A percentile compares a stretch with the other conserved stretches of the same genome.
phyloP scores from a whole-genome alignment of 2,113 vertebrate genomes.

The Pseudonaja textilis region DNA sequence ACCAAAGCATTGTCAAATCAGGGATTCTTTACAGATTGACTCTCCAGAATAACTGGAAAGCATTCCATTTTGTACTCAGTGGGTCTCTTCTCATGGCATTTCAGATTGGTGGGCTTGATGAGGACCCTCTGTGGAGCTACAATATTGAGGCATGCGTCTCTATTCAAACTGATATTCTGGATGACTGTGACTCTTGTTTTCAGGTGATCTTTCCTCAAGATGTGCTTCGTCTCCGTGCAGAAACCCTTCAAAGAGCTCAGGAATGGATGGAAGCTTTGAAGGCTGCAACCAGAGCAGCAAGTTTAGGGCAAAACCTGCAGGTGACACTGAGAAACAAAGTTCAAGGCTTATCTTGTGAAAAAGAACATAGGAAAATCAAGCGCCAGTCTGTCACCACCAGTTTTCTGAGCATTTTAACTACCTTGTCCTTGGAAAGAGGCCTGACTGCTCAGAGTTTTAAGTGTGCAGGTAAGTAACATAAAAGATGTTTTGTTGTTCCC shows the following conservation, averaged over 20 bases:
- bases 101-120: constrained; percentile 80
- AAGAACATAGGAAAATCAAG: constrained; percentile 73
- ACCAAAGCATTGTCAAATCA: constrained; percentile 82
- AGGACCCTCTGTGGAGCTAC: constrained; percentile 84
- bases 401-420: constrained; percentile 94
- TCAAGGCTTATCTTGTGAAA: constrained; percentile 66
- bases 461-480: constrained; percentile 86
- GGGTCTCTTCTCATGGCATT: constrained; percentile 84
- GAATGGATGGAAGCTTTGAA: constrained; percentile 89
- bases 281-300: constrained; percentile 71
- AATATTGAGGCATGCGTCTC: constrained; percentile 80
- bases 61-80: constrained; percentile 90
- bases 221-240: constrained; percentile 83
- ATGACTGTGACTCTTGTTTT: constrained; percentile 82
- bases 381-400: constrained; percentile 95
- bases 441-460: constrained; percentile 96
- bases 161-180: constrained; percentile 76
- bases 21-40: constrained; percentile 85
- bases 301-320: constrained; percentile 69
- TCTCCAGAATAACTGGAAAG: constrained; percentile 90
- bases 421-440: constrained; percentile 91
- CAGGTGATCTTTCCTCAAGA: constrained; percentile 87
- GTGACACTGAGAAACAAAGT: constrained; percentile 80
- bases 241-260: constrained; percentile 79
- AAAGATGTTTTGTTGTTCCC: background rate